These are phyloP conservation scores for Acanthisitta chloris DNA, from an alignment of 2,113 vertebrate genomes.

Conservation along the genomic window DNA sequence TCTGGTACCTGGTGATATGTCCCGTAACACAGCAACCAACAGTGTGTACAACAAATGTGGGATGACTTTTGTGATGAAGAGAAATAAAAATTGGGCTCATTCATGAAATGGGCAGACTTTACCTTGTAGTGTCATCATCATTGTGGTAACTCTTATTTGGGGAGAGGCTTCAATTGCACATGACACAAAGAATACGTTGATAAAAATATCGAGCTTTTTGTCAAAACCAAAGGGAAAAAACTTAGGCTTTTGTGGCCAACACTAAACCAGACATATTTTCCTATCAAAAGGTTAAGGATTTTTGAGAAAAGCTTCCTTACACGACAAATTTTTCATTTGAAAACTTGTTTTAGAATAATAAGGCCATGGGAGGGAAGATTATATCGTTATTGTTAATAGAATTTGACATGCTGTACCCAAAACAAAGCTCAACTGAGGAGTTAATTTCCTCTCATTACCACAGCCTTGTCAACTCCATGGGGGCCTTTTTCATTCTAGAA, in stretches of 20 bases:
- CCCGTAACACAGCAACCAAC: conserved; percentile 58
- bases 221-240: neutral
- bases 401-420: neutral
- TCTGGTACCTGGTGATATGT: conserved; percentile 56
- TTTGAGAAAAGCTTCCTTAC: neutral
- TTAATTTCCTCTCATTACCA: neutral
- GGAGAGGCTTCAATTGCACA: neutral
- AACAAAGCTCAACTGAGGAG: neutral
- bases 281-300: neutral
- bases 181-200: neutral
- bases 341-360: neutral
- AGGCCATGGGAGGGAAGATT: neutral
- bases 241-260: neutral
- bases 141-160: neutral
- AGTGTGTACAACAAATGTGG: conserved; percentile 56
- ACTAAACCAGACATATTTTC: neutral
- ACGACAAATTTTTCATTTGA: neutral
- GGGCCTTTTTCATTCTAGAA: neutral
- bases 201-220: neutral
- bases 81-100: conserved; percentile 60
- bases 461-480: neutral
- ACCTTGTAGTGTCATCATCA: neutral
- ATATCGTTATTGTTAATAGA: neutral
- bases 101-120: conserved; percentile 42
- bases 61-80: conserved; percentile 63